phyloP scores from a whole-genome alignment of 2,113 vertebrate species.

The Plectropomus leopardus region DNA sequence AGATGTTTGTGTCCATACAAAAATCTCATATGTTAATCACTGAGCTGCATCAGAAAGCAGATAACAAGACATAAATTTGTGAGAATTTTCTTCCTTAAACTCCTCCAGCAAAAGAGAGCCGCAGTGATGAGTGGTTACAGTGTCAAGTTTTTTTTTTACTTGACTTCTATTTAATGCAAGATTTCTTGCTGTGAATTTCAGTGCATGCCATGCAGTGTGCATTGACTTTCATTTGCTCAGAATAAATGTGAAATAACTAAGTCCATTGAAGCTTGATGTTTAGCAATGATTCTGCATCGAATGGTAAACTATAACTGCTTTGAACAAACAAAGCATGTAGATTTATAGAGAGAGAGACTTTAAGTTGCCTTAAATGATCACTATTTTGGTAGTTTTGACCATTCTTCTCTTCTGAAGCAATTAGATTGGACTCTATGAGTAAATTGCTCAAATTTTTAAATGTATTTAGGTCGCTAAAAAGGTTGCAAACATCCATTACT shows the following conservation, averaged over 20 bases:
- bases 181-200: not conserved
- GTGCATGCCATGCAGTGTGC: not conserved
- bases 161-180: not conserved
- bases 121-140: not conserved
- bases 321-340: not conserved
- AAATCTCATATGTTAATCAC: conserved; percentile 10
- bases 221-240: not conserved
- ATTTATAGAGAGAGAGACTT: not conserved
- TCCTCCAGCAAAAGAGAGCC: not conserved
- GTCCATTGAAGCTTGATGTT: not conserved
- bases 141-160: not conserved
- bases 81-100: not conserved
- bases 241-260: not conserved
- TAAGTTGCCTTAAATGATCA: not conserved
- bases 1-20: not conserved
- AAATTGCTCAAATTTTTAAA: not conserved
- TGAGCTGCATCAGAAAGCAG: not conserved
- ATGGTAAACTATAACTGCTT: not conserved
- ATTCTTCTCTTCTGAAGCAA: not conserved
- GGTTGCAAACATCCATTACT: conserved; percentile 3
- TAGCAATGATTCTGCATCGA: not conserved
- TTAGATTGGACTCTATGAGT: not conserved
- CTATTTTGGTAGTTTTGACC: not conserved
- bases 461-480: not conserved
- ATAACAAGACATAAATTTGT: conserved; percentile 9